Evolutionary conservation across 2,888 invertebrate species (phyloP).

Genomic region (Neocrepidodera transversa): DNA sequence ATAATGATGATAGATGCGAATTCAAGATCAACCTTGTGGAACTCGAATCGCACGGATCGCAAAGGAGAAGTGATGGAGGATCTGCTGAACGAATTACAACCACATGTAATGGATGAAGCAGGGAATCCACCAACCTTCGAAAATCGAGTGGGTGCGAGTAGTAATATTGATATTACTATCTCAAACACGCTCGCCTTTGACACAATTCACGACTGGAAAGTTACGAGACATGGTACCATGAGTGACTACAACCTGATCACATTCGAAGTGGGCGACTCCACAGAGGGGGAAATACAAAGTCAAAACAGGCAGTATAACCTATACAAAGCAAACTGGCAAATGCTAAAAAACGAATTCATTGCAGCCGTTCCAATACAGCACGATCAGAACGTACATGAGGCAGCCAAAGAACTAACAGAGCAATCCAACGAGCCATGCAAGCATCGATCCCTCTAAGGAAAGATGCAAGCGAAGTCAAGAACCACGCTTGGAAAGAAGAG

Average conservation of each 20-base stretch:
- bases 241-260: constrained; percentile 11
- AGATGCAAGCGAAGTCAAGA: too few relatives aligned
- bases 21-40: constrained; percentile 7
- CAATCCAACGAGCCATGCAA: constrained; percentile 30
- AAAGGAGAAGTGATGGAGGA: neutral
- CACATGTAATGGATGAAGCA: neutral
- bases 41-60: neutral
- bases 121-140: constrained; percentile 6
- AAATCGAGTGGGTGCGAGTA: constrained; percentile 1
- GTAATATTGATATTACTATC: constrained; percentile 15
- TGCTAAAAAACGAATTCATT: constrained; percentile 50
- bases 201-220: too few relatives aligned
- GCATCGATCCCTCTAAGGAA: too few relatives aligned
- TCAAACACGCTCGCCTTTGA: neutral
- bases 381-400: too few relatives aligned
- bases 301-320: constrained; percentile 2
- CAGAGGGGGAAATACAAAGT: too few relatives aligned
- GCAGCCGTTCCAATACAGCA: constrained; percentile 42
- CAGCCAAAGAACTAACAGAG: too few relatives aligned
- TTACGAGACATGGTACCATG: neutral
- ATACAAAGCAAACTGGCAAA: neutral
- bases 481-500: too few relatives aligned
- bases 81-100: constrained; percentile 1
- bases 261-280: neutral
- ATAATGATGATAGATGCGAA: constrained; percentile 9